A percentile compares a stretch with the other conserved stretches of the same genome.
phyloP scores from a whole-genome alignment of 2,797 vertebrate genomes.

The Glyptemys insculpta region DNA sequence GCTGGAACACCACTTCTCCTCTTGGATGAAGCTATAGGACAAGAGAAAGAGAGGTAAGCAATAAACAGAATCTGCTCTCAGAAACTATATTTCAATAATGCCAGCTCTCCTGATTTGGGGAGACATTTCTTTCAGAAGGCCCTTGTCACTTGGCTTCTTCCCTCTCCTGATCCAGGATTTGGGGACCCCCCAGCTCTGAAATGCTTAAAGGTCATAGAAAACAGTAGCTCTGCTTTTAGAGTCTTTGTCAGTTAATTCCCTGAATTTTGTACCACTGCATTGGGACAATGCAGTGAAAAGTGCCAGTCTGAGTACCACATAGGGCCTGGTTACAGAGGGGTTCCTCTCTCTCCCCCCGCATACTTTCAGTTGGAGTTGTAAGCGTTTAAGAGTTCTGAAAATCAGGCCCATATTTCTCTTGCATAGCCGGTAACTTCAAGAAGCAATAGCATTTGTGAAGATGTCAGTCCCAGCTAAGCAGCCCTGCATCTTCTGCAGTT shows the following conservation, averaged over 20 bases:
- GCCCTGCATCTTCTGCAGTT: not conserved
- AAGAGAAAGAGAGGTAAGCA: not conserved
- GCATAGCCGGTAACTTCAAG: not conserved
- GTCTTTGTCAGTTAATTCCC: no score
- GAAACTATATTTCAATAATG: not conserved
- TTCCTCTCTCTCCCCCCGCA: not conserved
- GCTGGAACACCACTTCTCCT: no score
- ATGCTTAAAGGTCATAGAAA: not conserved
- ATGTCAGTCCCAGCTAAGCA: not conserved
- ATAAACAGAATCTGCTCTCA: not conserved
- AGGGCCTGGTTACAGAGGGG: not conserved
- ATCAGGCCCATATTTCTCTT: not conserved
- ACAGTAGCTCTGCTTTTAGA: not conserved
- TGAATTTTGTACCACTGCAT: not conserved
- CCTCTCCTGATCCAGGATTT: not conserved
- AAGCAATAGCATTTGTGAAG: not conserved
- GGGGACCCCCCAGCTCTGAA: not conserved
- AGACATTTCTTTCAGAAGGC: not conserved
- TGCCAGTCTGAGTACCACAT: not conserved
- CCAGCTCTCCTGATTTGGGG: not conserved
- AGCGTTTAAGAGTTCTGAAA: not conserved
- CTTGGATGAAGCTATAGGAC: no score
- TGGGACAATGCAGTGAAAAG: rapidly evolving
- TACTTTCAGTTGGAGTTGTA: not conserved
- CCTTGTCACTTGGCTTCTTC: not conserved